These are phyloP conservation scores for Podabrus alpinus DNA, from an alignment of 2,888 invertebrate genomes.

Conservation along the genomic window DNA sequence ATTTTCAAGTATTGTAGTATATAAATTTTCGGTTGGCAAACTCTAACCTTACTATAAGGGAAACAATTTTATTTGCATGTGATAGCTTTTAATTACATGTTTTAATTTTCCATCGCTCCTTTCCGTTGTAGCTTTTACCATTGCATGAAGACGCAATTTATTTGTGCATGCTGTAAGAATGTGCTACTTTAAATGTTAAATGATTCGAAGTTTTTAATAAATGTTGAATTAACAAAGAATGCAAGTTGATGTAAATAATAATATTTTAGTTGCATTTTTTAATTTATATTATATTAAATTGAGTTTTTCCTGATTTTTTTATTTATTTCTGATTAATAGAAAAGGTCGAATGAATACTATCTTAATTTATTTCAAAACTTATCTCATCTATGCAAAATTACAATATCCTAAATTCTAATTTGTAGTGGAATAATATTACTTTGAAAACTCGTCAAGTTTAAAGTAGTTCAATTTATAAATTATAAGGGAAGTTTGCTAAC, in stretches of 20 bases:
- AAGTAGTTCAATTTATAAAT: neutral
- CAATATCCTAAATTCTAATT: neutral
- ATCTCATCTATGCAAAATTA: neutral
- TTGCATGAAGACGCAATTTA: neutral
- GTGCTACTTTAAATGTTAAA: neutral
- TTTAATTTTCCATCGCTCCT: neutral
- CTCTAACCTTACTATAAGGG: constrained; percentile 59
- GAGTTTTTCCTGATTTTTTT: neutral
- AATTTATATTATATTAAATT: neutral
- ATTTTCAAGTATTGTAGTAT: constrained; percentile 44
- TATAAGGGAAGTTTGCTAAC: neutral
- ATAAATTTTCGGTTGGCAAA: constrained; percentile 49
- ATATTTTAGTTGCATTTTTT: neutral
- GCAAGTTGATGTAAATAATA: neutral
- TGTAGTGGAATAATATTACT: neutral
- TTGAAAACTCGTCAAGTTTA: neutral
- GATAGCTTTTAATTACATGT: constrained; percentile 19
- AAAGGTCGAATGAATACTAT: neutral
- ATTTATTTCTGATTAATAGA: neutral
- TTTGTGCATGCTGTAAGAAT: neutral
- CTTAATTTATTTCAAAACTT: neutral
- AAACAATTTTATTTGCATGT: constrained; percentile 50
- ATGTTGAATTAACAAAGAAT: neutral
- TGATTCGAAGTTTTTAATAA: neutral
- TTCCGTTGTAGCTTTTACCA: neutral